phyloP scores from a whole-genome alignment of 1,140 invertebrate genomes.

The Acromyrmex echinatior region DNA sequence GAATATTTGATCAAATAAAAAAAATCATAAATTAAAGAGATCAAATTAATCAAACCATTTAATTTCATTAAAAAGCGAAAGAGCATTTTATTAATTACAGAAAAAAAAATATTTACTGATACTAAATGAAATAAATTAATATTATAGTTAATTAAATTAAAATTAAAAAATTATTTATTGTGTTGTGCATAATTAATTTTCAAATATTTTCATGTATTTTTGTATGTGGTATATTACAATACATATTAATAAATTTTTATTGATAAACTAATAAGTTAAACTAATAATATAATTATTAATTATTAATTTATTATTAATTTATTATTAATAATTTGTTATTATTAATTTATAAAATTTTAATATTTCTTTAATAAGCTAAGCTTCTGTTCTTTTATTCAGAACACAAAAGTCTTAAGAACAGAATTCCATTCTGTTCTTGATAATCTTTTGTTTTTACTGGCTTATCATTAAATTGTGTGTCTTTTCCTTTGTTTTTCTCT shows the following conservation, averaged over 20 bases:
- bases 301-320: no score
- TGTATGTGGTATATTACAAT: not conserved
- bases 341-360: not conserved
- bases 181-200: not conserved
- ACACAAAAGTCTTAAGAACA: not conserved
- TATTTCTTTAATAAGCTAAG: not conserved
- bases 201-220: not conserved
- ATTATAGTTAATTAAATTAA: not conserved
- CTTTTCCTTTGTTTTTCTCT: not conserved
- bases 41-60: not conserved
- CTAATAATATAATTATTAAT: no score
- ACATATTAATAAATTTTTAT: not conserved
- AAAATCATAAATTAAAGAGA: not conserved
- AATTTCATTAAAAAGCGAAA: not conserved
- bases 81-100: not conserved
- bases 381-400: not conserved
- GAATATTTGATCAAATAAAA: not conserved
- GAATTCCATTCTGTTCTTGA: not conserved
- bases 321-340: no score
- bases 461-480: conserved; percentile 20
- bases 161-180: no score
- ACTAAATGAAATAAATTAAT: not conserved
- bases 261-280: no score
- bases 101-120: not conserved
- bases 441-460: conserved; percentile 3